Conservation (phyloP, 2,113 vertebrate species). For the Rhinolophus ferrumequinum region DNA sequence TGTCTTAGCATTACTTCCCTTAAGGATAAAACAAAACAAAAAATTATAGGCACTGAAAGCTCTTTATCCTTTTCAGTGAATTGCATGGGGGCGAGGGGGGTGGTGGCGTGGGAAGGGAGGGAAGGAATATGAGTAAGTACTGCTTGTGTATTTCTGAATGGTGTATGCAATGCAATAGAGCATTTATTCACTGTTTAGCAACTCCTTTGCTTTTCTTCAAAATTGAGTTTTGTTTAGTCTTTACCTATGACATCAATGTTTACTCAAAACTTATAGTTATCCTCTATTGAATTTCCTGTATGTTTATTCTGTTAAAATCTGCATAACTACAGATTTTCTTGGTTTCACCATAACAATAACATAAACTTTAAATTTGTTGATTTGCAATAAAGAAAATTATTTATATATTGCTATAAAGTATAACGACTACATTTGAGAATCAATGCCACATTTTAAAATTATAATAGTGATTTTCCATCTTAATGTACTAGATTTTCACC, state of each 20-base stretch:
- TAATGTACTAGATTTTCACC: background rate
- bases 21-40: constrained; percentile 26
- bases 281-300: background rate
- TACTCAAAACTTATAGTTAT: constrained; percentile 7
- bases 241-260: background rate
- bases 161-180: background rate
- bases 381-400: background rate
- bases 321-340: background rate
- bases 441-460: constrained; percentile 11
- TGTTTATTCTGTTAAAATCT: background rate
- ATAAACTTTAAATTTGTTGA: background rate
- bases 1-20: background rate
- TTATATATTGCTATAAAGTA: background rate
- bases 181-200: background rate
- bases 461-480: background rate
- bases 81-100: background rate
- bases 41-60: background rate
- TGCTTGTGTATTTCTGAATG: background rate
- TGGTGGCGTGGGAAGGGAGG: too few relatives aligned
- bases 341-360: background rate
- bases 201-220: background rate
- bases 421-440: background rate
- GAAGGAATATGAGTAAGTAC: background rate
- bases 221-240: background rate
- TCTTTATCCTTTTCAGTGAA: background rate